A percentile compares a stretch with the other conserved stretches of the same genome.
Evolutionary conservation across 2,888 invertebrate genomes (phyloP).

Genomic region (Hirtodrosophila confusa): DNA sequence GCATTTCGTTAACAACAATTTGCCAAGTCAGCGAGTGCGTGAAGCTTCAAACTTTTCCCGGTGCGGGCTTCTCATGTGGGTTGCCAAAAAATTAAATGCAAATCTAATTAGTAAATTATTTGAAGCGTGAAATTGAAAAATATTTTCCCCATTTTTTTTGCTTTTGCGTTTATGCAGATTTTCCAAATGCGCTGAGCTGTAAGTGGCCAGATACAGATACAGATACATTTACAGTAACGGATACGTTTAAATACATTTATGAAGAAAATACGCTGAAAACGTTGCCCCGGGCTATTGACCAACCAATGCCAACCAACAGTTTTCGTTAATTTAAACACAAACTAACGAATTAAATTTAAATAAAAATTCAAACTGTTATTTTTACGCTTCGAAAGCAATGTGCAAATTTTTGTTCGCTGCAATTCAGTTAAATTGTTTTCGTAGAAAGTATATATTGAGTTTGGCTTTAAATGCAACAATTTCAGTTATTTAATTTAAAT

Average conservation of each 20-base stretch:
- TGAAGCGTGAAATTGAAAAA: slow-evolving; percentile 83
- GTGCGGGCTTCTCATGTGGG: slow-evolving; percentile 34
- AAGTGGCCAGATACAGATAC: slow-evolving; percentile 54
- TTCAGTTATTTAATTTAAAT: too few species aligned
- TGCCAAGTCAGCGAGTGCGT: slow-evolving; percentile 67
- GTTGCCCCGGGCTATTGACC: slow-evolving; percentile 38
- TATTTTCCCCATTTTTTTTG: slow-evolving; percentile 13
- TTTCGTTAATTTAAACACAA: slow-evolving; percentile 63
- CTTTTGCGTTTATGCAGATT: slow-evolving; percentile 64
- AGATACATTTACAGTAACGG: slow-evolving; percentile 4
- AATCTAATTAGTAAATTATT: slow-evolving; percentile 83
- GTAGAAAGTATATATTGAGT: too few species aligned
- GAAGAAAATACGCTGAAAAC: slow-evolving; percentile 15
- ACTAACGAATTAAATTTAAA: slow-evolving; percentile 51
- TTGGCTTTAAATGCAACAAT: too few species aligned
- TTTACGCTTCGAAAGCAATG: slow-evolving; percentile 45
- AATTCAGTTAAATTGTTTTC: not conserved
- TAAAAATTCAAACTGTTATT: slow-evolving; percentile 42
- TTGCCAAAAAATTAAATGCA: slow-evolving; percentile 77
- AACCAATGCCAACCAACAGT: slow-evolving; percentile 14
- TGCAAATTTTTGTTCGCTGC: slow-evolving; percentile 4
- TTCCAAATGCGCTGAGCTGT: slow-evolving; percentile 66
- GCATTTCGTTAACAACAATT: slow-evolving; percentile 22
- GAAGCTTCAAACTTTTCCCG: slow-evolving; percentile 41
- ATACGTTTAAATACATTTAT: slow-evolving; percentile 18